Evolutionary conservation across 1,140 invertebrate genomes (phyloP).

Genomic region (Orius insidiosus): DNA sequence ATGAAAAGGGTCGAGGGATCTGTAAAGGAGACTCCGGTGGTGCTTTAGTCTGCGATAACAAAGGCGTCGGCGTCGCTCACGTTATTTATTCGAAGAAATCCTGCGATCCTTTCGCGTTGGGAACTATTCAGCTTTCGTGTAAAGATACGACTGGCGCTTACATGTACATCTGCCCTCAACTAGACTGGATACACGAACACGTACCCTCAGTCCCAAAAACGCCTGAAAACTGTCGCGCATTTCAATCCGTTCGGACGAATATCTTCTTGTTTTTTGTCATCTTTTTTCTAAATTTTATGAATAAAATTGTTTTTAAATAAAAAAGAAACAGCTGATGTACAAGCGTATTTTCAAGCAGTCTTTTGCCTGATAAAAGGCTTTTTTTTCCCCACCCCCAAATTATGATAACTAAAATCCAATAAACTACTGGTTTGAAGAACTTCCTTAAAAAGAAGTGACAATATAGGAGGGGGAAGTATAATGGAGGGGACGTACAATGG

Average conservation of each 20-base stretch:
- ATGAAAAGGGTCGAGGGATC: too few species aligned
- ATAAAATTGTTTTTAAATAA: too few species aligned
- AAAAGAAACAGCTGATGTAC: too few species aligned
- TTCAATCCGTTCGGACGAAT: neutral
- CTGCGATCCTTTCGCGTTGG: neutral
- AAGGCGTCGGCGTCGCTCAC: slow-evolving; percentile 1
- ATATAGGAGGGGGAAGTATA: too few species aligned
- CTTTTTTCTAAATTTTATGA: too few species aligned
- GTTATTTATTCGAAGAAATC: neutral
- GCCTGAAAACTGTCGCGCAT: neutral
- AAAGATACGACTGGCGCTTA: neutral
- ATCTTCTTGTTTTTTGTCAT: neutral
- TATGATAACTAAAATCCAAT: too few species aligned
- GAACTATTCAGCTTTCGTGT: neutral
- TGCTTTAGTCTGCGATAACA: neutral
- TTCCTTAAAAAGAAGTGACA: too few species aligned
- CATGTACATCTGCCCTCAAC: slow-evolving; percentile 7
- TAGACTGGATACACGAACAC: slow-evolving; percentile 3
- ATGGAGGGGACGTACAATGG: too few species aligned
- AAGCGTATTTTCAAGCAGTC: too few species aligned
- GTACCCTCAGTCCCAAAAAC: neutral
- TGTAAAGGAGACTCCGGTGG: neutral
- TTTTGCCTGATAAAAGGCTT: too few species aligned
- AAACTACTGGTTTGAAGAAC: too few species aligned
- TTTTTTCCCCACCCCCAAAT: too few species aligned